phyloP scores from a whole-genome alignment of 2,113 vertebrate species.

The Raja brachyura region DNA sequence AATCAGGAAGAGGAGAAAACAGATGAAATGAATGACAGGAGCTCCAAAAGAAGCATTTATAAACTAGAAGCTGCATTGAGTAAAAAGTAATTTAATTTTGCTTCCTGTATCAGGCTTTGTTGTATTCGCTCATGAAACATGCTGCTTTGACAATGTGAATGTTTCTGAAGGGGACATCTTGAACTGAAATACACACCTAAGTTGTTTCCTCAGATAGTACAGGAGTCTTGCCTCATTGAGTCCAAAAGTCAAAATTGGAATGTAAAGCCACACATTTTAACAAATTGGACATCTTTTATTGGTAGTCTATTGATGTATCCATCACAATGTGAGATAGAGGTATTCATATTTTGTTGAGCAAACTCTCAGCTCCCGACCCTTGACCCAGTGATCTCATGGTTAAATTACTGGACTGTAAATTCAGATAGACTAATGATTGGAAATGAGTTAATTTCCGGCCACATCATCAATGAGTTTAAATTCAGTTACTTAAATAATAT shows the following conservation, averaged over 20 bases:
- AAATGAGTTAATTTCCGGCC: no score
- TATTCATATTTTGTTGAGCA: background rate
- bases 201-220: background rate
- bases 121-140: background rate
- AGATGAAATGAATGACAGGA: slow-evolving; percentile 15
- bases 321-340: background rate
- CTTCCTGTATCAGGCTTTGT: background rate
- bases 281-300: background rate
- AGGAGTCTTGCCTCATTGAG: background rate
- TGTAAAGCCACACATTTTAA: background rate
- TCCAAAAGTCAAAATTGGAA: background rate
- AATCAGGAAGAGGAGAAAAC: background rate
- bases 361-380: background rate
- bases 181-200: background rate
- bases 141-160: slow-evolving; percentile 13
- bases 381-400: no score
- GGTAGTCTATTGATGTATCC: background rate
- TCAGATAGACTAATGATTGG: no score
- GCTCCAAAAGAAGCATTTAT: background rate
- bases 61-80: background rate
- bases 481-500: no score
- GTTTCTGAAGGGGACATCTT: slow-evolving; percentile 9
- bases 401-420: no score
- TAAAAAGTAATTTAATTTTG: background rate
- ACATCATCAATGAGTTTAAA: no score